Base-by-base conservation (phyloP, 2,797 vertebrate species). In the Pempheris klunzingeri region DNA sequence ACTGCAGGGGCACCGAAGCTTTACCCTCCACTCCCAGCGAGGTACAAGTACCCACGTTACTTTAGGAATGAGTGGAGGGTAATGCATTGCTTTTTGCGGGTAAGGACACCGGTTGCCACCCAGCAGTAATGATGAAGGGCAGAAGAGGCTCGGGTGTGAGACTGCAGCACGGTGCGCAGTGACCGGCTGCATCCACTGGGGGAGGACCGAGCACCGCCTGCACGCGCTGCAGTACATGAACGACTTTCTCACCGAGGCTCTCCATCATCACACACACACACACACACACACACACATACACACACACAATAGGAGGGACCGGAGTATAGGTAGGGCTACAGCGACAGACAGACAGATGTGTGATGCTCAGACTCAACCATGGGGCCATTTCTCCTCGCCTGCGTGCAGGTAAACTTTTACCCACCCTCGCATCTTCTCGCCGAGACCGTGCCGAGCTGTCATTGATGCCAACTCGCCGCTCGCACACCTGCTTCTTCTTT, bases 151-250 rank as follows among this genome's bases (percentile, higher is more conserved):
- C 26, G 80, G 69, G 63, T 81, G 80, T 83, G 80, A 85, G 88
- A 89, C 92, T 92, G 92, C 91, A 94, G 89, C 86, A 89, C 69
- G 73, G 73, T 72, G 83, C 87, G 95, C 90, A 95, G 89, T 96
- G 87, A 92, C 92, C 85, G 57, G 32, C 81, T 87, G 58, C 88
- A 9, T 77, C 95, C 95, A 93, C 94, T 93, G 91, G 95, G 94
- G 91, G 94, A 93, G 91, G 95, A 94, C 94, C 93, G 90, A 92
- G 94, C 90, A 83, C 95, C 88, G 92, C 88, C 86, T 88, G 88
- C 87, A 61, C 36, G 89, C 89, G 86, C 86, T 90, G 92, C 90
- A 76, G 92, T 89, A 88, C 91, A 82, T 43, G 87, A 86, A 84
- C 90, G 83, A 89, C 91, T 91, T 87, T 85, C 92, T 91, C 90